Evolutionary conservation across 2,888 invertebrate genomes (phyloP).

Genomic region (Polyploca ridens): DNA sequence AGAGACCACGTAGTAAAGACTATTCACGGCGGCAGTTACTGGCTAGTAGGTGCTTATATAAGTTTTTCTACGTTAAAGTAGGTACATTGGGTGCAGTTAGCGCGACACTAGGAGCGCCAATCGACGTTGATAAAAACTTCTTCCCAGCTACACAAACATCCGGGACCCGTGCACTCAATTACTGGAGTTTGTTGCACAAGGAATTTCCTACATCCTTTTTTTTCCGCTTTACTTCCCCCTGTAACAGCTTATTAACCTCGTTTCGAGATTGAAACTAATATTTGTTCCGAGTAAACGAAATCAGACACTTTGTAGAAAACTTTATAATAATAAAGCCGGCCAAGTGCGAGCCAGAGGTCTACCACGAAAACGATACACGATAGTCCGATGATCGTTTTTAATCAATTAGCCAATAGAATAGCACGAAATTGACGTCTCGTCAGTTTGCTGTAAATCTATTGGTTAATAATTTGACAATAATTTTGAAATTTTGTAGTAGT

Average conservation of each 20-base stretch:
- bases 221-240: constrained; percentile 42
- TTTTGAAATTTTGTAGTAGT: no score
- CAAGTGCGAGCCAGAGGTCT: no score
- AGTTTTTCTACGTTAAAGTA: constrained; percentile 41
- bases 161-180: constrained; percentile 73
- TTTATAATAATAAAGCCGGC: constrained; percentile 25
- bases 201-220: constrained; percentile 60
- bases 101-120: constrained; percentile 64
- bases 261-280: constrained; percentile 49
- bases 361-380: no score
- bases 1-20: constrained; percentile 31
- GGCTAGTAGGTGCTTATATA: constrained; percentile 39
- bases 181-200: constrained; percentile 70
- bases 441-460: no score
- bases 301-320: constrained; percentile 36
- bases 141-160: constrained; percentile 70
- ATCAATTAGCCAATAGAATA: no score
- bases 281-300: constrained; percentile 44
- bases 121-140: constrained; percentile 75
- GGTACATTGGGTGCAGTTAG: constrained; percentile 54
- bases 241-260: constrained; percentile 60
- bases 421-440: no score
- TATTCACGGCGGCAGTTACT: constrained; percentile 32
- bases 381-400: no score
- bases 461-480: no score